These are phyloP conservation scores for Sapajus apella DNA, from an alignment of 2,113 vertebrate genomes.

Conservation along the genomic window DNA sequence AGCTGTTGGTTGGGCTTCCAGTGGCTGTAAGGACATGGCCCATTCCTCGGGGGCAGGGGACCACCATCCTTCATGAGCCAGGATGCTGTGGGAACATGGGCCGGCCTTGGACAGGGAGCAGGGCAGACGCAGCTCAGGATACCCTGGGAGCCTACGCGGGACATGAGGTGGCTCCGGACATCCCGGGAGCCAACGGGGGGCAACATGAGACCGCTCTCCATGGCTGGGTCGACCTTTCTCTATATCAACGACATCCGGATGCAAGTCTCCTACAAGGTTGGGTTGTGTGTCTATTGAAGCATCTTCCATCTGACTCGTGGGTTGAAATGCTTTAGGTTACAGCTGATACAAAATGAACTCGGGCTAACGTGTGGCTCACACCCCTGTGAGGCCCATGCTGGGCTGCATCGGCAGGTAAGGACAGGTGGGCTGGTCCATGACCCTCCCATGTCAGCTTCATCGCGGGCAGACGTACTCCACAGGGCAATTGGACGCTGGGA, in stretches of 20 bases:
- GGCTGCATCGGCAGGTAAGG: neutral
- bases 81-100: neutral
- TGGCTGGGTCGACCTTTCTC: accelerated
- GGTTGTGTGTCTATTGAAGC: accelerated
- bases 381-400: too few relatives aligned
- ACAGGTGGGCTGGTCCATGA: accelerated
- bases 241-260: too few relatives aligned
- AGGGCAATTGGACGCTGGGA: accelerated
- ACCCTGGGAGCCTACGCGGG: accelerated
- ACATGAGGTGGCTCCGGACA: accelerated
- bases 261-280: neutral
- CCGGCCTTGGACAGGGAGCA: accelerated
- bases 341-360: neutral
- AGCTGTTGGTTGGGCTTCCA: too few relatives aligned
- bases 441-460: too few relatives aligned
- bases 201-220: neutral
- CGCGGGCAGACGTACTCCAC: accelerated
- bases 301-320: neutral
- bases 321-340: neutral
- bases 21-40: too few relatives aligned
- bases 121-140: accelerated
- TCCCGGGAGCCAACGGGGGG: accelerated
- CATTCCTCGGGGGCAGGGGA: accelerated
- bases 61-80: accelerated
- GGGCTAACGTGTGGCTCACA: neutral